phyloP scores from a whole-genome alignment of 2,113 vertebrate species.

The Xenopus borealis region DNA sequence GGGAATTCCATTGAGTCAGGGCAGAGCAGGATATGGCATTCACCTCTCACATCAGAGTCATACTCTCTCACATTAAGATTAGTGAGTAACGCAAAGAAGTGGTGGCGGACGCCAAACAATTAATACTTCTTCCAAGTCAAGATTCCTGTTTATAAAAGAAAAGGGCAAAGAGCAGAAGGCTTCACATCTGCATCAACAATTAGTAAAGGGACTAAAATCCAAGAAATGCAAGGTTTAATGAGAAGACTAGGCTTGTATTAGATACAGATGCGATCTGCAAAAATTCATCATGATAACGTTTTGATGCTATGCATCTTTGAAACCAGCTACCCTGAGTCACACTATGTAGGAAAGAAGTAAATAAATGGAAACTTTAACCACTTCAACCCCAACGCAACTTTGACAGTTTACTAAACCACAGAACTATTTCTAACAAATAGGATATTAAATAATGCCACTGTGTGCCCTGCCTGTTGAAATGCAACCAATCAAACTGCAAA shows the following conservation, averaged over 20 bases:
- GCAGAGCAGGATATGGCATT: slow-evolving; percentile 50
- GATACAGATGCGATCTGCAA: slow-evolving; percentile 13
- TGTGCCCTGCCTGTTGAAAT: no score
- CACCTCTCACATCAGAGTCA: slow-evolving; percentile 45
- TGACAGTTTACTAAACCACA: no score
- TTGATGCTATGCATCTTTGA: not conserved
- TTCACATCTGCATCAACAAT: rapidly evolving
- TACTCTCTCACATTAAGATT: slow-evolving; percentile 37
- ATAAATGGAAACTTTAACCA: no score
- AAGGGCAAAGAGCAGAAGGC: not conserved
- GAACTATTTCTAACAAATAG: no score
- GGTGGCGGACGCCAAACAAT: not conserved
- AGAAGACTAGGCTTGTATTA: not conserved
- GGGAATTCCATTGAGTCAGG: slow-evolving; percentile 54
- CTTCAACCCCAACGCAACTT: no score
- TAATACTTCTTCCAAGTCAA: not conserved
- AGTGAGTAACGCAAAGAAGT: slow-evolving; percentile 50
- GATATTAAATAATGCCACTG: no score
- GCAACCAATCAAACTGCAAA: no score
- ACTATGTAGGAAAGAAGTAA: not conserved
- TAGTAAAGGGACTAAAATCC: rapidly evolving
- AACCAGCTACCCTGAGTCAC: not conserved
- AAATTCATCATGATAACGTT: not conserved
- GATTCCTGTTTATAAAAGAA: slow-evolving; percentile 49
- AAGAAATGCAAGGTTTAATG: not conserved